Base-by-base conservation (phyloP, 2,797 vertebrate species). In the Nothura maculosa region DNA sequence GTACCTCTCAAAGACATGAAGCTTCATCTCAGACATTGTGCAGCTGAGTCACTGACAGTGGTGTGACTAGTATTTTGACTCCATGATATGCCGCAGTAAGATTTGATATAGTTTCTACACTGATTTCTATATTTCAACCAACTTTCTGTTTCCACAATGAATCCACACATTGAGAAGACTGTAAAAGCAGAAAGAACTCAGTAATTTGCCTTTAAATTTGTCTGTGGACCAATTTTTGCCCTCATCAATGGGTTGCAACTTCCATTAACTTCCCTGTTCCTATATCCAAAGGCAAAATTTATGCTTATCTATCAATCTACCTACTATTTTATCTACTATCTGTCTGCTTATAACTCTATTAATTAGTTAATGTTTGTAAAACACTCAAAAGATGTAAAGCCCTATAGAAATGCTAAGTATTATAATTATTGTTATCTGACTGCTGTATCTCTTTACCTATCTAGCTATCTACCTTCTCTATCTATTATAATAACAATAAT, bases 341-440 rank as follows among this genome's bases (percentile, higher is more conserved):
- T 96, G 88, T 92, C 92, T 96, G 93, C 89, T 95, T 96, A 92
- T 96, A 92, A 94, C 82, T 88, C 96, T 96, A 96, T 97, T 97
- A 96, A 97, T 97, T 97, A 96, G 96, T 93, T 97, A 97, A 97
- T 97, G 93, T 96, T 96, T 93, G 91, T 96, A 96, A 97, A 96
- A 94, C 94, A 95, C 95, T 96, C 93, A 92, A 95, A 96, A 96
- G 96, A 96, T 95, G 90, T 96, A 96, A 95, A 96, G 95, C 95
- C 67, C 79, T 92, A 94, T 96, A 95, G 93, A 96, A 96, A 95
- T 95, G 94, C 87, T 90, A 96, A 96, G 94, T 96, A 91, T 96
- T 96, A 93, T 93, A 96, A 94, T 97, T 97, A 94, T 92, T 90
- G 67, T 96, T 96, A 97, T 97, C 96, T 96, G 78, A 48, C 75